Conservation (phyloP, 2,888 invertebrate species). For the Tenthredo scrophulariae region DNA sequence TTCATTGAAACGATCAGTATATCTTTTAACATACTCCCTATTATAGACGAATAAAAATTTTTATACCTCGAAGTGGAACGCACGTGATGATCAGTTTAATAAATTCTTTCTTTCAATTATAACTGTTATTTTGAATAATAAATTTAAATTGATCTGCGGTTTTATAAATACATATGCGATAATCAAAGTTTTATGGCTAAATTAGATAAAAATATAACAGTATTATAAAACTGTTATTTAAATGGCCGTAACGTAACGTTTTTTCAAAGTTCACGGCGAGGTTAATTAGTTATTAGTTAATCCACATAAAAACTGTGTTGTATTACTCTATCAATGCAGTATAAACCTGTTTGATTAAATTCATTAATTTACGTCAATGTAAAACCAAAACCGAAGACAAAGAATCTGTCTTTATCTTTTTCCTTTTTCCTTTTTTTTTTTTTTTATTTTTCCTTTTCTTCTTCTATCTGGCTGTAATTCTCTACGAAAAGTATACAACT, state of each 20-base stretch:
- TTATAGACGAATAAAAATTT: neutral
- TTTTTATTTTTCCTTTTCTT: neutral
- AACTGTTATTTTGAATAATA: constrained; percentile 11
- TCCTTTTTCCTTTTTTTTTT: neutral
- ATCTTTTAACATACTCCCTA: neutral
- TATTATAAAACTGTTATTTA: constrained; percentile 24
- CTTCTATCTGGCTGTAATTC: neutral
- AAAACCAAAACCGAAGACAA: neutral
- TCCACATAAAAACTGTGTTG: neutral
- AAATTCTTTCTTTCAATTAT: neutral
- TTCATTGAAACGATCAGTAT: constrained; percentile 6
- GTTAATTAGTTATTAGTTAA: constrained; percentile 9
- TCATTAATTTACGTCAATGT: neutral
- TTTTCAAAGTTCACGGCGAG: constrained; percentile 11
- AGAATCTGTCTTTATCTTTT: neutral
- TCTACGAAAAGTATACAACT: neutral
- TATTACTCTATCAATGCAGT: neutral
- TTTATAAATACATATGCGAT: neutral
- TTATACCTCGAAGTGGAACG: neutral
- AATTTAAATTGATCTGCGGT: neutral
- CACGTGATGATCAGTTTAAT: neutral
- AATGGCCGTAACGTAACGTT: neutral
- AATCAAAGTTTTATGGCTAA: constrained; percentile 4
- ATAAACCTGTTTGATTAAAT: neutral
- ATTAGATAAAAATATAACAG: constrained; percentile 33